Base-by-base conservation (phyloP, 2,888 invertebrate genomes). In the Tethea ocularis region DNA sequence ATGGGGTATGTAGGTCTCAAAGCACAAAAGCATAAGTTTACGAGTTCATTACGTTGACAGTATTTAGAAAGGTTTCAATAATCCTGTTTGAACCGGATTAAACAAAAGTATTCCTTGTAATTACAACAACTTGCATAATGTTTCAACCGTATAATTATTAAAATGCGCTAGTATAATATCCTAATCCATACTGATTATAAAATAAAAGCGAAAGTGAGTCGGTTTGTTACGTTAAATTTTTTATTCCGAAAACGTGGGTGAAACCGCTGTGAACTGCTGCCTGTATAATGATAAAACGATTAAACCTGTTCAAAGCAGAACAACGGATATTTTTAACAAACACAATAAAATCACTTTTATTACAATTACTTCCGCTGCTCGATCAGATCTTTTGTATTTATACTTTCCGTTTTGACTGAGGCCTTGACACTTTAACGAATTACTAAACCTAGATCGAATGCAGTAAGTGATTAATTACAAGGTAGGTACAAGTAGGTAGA, bases 381-480 rank as follows among this genome's bases (percentile, higher is more conserved):
- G 13, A 22, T 36, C 33, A 24, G 20, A 22, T 22, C 33, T 54
- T 36, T 33, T 41, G 17, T 41, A 33, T 53, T 7, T 33, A 13
- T 33, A 33, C 17, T 54, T 54, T 54, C 54, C 33, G 54, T 17
- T 20, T 15, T 33, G n/a, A 41, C 41, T 41, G 46, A 17, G 46
- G 20, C 54, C 54, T 54, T 54, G 54, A 36, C 54, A 54, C 29
- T n/a, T n/a, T 33, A 29, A 20, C 54, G 54, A 22, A 15, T 54
- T 36, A 33, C 54, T 20, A 22, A 20, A 36, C 11, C 26, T n/a
- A 29, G n/a, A 26, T 7, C 8, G 7, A 2, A 29, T 38, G 1
- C n/a, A 38, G 26, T 33, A 36, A 36, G 41, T 41, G n/a, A 41
- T 8, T 41, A 17, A 15, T 3, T 38, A 38, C 15, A 15, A n/a